Evolutionary conservation across 2,888 invertebrate species (phyloP), one percentile per base, ranked within the genome.

Genomic region (Dendrolimus pini): DNA sequence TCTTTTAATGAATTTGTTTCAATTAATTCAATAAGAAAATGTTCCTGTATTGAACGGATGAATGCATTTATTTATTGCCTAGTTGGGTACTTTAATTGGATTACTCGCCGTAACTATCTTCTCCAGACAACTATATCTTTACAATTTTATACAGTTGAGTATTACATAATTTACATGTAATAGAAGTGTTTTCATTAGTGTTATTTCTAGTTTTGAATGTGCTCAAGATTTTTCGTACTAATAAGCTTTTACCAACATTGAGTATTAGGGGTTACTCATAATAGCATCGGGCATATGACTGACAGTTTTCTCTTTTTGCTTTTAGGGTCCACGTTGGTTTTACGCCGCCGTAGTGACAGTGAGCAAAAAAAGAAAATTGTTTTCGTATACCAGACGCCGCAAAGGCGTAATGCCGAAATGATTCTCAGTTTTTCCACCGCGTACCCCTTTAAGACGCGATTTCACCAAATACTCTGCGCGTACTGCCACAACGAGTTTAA

Each of bases 241-340:
- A 30, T 30, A 30, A 30, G 30, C 30, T 30, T 3, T 30, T 3
- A 30, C 30, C 30, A 30, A 47, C 12, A 10, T 47, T 47, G 47
- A 47, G 47, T 47, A 47, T 1, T 8, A 10, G 8, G 47, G 9
- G 12, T 47, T 10, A 10, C 9, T 12, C 47, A 18, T 54, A 30
- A 9, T 54, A 65, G 65, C 67, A 63, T 68, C 68, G 72, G 77
- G 73, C 74, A 72, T 76, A 67, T 77, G 74, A 86, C 78, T 88
- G 85, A 88, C 86, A 78, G 78, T 75, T 76, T 81, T 83, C 78
- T 86, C 87, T 84, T 18, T 87, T 83, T 87, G 80, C 87, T 89
- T 89, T 85, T 89, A 89, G 89, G 89, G 74, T 72, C 78, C 77
- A 81, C 79, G 77, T 83, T 85, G 87, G 85, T 83, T 82, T 82